phyloP scores from a whole-genome alignment of 2,113 vertebrate genomes.

The Narcine bancroftii region DNA sequence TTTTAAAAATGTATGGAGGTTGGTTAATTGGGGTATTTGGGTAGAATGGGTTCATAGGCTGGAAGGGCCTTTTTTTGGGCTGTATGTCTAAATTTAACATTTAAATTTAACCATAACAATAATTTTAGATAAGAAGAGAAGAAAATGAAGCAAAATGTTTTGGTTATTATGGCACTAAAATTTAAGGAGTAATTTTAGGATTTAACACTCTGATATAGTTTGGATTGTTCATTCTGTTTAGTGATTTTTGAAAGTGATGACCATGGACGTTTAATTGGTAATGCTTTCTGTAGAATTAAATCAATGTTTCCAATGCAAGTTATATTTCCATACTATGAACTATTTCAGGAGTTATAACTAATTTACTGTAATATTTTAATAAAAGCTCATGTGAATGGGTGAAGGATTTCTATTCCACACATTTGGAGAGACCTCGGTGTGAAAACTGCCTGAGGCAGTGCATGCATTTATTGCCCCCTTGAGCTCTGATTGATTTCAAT shows the following conservation, averaged over 20 bases:
- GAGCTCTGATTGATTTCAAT: constrained; percentile 26
- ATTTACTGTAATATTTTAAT: not conserved
- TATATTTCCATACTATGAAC: not conserved
- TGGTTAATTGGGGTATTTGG: too few relatives aligned
- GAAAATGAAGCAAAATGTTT: not conserved
- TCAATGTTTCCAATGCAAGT: not conserved
- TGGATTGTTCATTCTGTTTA: not conserved
- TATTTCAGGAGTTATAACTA: not conserved
- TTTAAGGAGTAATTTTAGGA: not conserved
- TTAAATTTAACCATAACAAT: not conserved
- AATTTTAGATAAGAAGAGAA: not conserved
- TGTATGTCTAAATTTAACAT: too few relatives aligned
- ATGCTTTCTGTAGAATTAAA: not conserved
- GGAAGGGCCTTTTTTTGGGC: too few relatives aligned
- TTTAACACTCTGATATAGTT: not conserved
- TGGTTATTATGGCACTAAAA: not conserved
- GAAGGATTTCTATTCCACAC: not conserved
- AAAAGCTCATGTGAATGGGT: not conserved
- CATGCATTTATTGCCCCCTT: constrained; percentile 35
- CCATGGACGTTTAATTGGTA: not conserved
- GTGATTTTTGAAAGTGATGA: not conserved
- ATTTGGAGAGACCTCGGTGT: not conserved
- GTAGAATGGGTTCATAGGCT: too few relatives aligned
- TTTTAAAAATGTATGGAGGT: too few relatives aligned
- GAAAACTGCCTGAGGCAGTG: constrained; percentile 27